Conservation (phyloP, 2,888 invertebrate species). For the Troilus luridus region DNA sequence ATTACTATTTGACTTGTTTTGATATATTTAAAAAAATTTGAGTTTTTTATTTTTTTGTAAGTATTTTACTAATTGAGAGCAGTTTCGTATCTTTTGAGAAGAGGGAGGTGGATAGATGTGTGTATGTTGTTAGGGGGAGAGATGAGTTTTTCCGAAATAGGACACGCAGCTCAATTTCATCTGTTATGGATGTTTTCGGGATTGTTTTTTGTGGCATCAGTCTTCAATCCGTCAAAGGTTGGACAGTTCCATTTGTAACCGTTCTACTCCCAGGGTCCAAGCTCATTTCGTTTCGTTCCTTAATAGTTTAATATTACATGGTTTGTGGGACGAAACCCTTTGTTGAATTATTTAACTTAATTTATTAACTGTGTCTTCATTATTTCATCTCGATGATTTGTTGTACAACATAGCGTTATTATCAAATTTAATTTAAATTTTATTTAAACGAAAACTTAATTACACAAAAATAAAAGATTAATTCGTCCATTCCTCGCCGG, state of each 20-base stretch:
- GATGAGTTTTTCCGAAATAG: conserved; percentile 2
- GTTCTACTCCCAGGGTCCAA: background rate
- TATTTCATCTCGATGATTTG: no score
- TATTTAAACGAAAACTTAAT: background rate
- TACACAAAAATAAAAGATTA: background rate
- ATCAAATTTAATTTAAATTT: background rate
- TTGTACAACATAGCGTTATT: no score
- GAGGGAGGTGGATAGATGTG: background rate
- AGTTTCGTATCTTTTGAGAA: background rate
- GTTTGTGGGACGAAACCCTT: background rate
- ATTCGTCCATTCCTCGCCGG: background rate
- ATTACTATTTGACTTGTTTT: no score
- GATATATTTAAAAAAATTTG: no score
- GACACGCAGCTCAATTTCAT: conserved; percentile 27
- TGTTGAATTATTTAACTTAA: background rate
- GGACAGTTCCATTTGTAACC: conserved; percentile 36
- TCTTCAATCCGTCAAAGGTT: conserved; percentile 10
- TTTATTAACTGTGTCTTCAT: no score
- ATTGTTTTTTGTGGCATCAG: conserved; percentile 37
- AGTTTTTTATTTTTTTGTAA: no score
- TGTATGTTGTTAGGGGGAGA: background rate
- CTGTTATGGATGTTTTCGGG: conserved; percentile 33
- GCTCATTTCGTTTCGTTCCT: background rate
- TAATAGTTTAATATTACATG: conserved; percentile 10
- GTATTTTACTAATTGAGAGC: background rate